Evolutionary conservation across 1,140 invertebrate species (phyloP), one percentile per base, ranked within the genome.

Genomic region (Melipona quadrifasciata): DNA sequence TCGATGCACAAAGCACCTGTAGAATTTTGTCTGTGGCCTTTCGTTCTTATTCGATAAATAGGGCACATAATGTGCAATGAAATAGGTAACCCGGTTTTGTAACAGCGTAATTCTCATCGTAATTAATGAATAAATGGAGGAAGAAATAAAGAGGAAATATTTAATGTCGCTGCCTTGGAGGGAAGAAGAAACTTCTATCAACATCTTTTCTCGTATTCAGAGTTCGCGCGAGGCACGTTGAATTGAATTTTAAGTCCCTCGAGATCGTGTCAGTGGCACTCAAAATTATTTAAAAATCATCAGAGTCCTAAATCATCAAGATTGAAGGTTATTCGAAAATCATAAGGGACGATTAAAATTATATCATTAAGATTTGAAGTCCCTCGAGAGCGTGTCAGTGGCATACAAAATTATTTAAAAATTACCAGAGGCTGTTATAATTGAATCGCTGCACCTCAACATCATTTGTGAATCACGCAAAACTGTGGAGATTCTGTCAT

Each of bases 21-120:
- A 64, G 70, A 57, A 74, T 39, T 64, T 53, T 47, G 61, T 39
- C 80, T 31, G 57, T 8, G 61, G 47, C 19, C 12, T 34, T 21
- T 34, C 24, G 65, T 55, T 79, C 51, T 14, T 79, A 51, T 55
- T 47, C 51, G 21, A 79, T 61, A 81, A 53, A n/a, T 64, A 73
- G 80, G 57, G 12, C 70, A 64, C 47, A 64, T 73, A 73, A 73
- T 34, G 57, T 73, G 17, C 14, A 64, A 64, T 39, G 19, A 10
- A 17, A 31, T 24, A 53, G n/a, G 57, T 53, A 61, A 81, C 57
- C 39, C 47, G 80, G 34, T 81, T 81, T 65, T 64, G 64, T 81
- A 81, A 73, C 21, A 10, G 14, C 17, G 14, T 31, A n/a, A 16
- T 34, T 73, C 17, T 16, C 10, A 53, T 34, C n/a, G 39, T 47